phyloP scores from a whole-genome alignment of 2,797 vertebrate species.

The Macroramphosus scolopax region DNA sequence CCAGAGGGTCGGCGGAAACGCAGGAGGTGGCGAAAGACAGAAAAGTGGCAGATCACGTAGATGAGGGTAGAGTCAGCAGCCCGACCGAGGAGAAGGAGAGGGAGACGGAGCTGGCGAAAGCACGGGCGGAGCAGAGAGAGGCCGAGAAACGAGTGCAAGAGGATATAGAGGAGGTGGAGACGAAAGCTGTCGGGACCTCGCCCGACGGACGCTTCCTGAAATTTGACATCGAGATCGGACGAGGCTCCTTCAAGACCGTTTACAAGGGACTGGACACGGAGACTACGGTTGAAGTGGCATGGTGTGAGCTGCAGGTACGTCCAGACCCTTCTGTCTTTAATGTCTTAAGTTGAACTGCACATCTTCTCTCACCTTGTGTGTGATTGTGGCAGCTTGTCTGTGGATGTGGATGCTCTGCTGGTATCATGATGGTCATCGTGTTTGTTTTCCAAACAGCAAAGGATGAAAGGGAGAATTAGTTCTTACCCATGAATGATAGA shows the following conservation, averaged over 20 bases:
- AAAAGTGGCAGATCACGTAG: slow-evolving; percentile 43
- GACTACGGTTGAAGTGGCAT: slow-evolving; percentile 97
- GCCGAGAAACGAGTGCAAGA: slow-evolving; percentile 81
- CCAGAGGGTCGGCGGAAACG: slow-evolving; percentile 23
- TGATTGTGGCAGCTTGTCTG: too few species aligned
- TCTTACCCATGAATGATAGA: too few species aligned
- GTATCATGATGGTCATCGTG: too few species aligned
- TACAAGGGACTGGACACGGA: slow-evolving; percentile 98
- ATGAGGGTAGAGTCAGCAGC: slow-evolving; percentile 61
- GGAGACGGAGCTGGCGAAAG: slow-evolving; percentile 65
- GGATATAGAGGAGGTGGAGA: slow-evolving; percentile 94
- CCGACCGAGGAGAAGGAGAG: slow-evolving; percentile 54
- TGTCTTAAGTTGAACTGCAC: too few species aligned
- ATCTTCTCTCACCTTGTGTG: not conserved
- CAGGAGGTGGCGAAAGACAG: slow-evolving; percentile 29
- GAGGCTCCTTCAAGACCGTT: slow-evolving; percentile 98
- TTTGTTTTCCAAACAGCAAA: too few species aligned
- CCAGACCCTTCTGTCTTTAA: too few species aligned
- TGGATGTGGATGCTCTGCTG: not conserved
- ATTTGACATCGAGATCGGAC: slow-evolving; percentile 97
- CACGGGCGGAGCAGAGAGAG: slow-evolving; percentile 73
- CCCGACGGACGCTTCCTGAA: slow-evolving; percentile 96
- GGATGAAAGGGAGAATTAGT: too few species aligned
- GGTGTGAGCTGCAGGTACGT: slow-evolving; percentile 98
- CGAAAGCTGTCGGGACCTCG: slow-evolving; percentile 94